phyloP scores from a whole-genome alignment of 2,888 invertebrate genomes.

The Amblyjoppa fuscipennis region DNA sequence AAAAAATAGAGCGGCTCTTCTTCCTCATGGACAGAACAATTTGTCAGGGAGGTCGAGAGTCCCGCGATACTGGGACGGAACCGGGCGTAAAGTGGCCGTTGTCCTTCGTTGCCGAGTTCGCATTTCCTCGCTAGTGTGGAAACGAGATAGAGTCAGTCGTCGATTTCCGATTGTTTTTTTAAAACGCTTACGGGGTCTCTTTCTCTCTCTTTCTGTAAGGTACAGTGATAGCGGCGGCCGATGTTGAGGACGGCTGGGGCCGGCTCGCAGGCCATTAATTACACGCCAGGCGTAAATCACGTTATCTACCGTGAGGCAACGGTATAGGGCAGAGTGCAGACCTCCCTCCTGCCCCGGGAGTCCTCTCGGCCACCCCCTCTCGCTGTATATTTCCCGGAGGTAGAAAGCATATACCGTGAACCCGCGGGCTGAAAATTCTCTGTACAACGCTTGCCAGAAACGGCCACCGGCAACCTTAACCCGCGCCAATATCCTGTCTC shows the following conservation, averaged over 20 bases:
- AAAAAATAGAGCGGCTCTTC: slow-evolving; percentile 44
- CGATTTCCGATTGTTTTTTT: slow-evolving; percentile 82
- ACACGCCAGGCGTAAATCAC: slow-evolving; percentile 81
- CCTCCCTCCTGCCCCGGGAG: slow-evolving; percentile 13
- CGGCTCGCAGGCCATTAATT: slow-evolving; percentile 81
- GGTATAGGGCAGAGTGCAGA: slow-evolving; percentile 40
- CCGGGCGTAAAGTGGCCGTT: slow-evolving; percentile 50
- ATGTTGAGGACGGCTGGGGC: slow-evolving; percentile 55
- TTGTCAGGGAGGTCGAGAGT: slow-evolving; percentile 69
- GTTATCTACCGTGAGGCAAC: slow-evolving; percentile 77
- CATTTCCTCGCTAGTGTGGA: slow-evolving; percentile 26
- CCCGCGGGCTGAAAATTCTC: slow-evolving; percentile 48
- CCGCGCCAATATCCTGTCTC: slow-evolving; percentile 80
- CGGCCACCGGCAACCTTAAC: slow-evolving; percentile 76
- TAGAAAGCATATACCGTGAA: slow-evolving; percentile 21
- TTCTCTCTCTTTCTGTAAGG: not conserved
- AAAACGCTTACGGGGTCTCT: slow-evolving; percentile 52
- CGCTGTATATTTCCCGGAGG: slow-evolving; percentile 67
- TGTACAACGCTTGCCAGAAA: slow-evolving; percentile 71
- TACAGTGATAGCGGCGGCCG: not conserved
- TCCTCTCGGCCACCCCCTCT: slow-evolving; percentile 34
- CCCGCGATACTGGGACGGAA: slow-evolving; percentile 72
- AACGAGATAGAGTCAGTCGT: slow-evolving; percentile 72
- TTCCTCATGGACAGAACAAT: slow-evolving; percentile 69
- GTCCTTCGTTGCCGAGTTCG: slow-evolving; percentile 52